Conservation (phyloP, 2,113 vertebrate genomes). For the Oncorhynchus keta region DNA sequence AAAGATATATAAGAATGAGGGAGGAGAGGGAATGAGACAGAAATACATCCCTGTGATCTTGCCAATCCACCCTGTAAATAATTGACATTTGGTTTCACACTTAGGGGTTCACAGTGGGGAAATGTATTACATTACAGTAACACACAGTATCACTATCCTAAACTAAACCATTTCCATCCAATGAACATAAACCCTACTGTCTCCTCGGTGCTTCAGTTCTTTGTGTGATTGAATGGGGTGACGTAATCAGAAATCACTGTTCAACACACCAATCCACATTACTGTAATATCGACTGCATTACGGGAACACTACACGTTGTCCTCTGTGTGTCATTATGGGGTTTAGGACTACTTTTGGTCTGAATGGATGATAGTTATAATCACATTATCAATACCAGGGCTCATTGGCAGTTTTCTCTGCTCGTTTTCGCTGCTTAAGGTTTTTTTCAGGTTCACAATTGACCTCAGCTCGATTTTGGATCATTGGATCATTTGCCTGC, state of each 20-base stretch:
- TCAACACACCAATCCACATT: too few relatives aligned
- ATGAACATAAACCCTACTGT: not conserved
- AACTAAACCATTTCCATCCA: too few relatives aligned
- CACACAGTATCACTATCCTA: too few relatives aligned
- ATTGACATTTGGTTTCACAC: too few relatives aligned
- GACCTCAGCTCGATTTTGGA: conserved; percentile 61
- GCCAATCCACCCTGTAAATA: too few relatives aligned
- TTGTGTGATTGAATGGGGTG: not conserved
- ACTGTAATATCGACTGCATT: conserved; percentile 4
- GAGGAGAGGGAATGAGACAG: not conserved
- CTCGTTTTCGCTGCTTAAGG: conserved; percentile 44
- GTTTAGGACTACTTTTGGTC: conserved; percentile 38
- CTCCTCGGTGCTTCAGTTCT: not conserved
- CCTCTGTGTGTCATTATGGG: not conserved
- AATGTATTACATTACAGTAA: too few relatives aligned
- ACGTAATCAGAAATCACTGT: not conserved
- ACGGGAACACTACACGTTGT: too few relatives aligned
- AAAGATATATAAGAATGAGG: not conserved
- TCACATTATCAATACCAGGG: conserved; percentile 57
- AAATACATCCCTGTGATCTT: too few relatives aligned
- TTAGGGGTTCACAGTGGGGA: too few relatives aligned
- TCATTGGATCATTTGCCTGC: conserved; percentile 57
- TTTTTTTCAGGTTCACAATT: conserved; percentile 53
- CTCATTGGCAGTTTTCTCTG: conserved; percentile 52
- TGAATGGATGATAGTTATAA: conserved; percentile 54